These are phyloP conservation scores for Alectura lathami DNA, from an alignment of 2,113 vertebrate species.

Conservation along the genomic window DNA sequence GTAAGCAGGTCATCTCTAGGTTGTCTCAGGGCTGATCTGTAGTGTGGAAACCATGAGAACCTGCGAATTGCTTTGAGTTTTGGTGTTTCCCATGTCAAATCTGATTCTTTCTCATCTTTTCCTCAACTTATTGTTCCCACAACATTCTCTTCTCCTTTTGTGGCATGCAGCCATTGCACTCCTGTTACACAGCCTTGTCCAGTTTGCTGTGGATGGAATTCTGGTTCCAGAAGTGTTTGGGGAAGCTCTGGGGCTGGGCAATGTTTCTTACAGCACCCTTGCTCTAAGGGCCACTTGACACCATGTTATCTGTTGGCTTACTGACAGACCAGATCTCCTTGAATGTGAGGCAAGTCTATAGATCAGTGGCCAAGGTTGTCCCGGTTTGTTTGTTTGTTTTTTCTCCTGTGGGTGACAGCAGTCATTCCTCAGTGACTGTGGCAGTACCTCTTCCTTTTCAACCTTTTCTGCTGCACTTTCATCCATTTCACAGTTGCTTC, in stretches of 20 bases:
- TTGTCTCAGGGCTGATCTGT: background rate
- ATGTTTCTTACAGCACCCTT: background rate
- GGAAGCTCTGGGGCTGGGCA: background rate
- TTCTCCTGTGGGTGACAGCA: background rate
- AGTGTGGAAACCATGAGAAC: background rate
- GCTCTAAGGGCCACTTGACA: background rate
- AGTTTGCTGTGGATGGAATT: background rate
- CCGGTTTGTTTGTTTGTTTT: too few relatives aligned
- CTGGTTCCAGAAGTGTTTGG: background rate
- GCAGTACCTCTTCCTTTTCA: background rate
- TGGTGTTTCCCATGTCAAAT: background rate
- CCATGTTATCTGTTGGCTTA: background rate
- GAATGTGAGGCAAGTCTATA: background rate
- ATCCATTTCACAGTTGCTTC: background rate
- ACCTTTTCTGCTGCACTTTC: background rate
- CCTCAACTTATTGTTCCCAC: background rate
- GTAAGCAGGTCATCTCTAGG: background rate
- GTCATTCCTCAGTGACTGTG: background rate
- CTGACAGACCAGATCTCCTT: background rate
- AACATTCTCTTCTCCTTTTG: background rate
- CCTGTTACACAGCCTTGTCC: background rate
- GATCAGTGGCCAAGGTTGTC: background rate
- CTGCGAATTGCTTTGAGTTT: constrained; percentile 42
- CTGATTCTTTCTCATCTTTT: background rate
- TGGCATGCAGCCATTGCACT: background rate